A percentile compares a stretch with the other conserved stretches of the same genome.
Conservation (phyloP, 2,797 vertebrate genomes). For the Centropyge bicolor region DNA sequence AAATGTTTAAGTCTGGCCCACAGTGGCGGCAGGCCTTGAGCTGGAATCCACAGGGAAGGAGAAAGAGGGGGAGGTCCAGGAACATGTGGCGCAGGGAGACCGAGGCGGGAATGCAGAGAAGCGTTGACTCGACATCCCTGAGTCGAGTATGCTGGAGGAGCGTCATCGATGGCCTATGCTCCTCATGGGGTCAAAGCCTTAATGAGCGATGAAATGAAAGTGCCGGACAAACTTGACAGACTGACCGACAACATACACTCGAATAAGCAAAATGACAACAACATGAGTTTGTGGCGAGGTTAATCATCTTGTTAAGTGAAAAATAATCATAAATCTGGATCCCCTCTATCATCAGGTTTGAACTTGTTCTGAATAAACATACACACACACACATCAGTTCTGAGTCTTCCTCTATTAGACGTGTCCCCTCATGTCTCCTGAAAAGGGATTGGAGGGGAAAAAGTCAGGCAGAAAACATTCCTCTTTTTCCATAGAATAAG, state of each 20-base stretch:
- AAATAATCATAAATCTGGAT: conserved; percentile 44
- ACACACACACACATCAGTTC: conserved; percentile 28
- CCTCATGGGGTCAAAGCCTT: no score
- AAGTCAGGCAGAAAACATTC: conserved; percentile 71
- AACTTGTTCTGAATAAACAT: conserved; percentile 68
- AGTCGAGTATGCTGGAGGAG: no score
- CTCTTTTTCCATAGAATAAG: conserved; percentile 75
- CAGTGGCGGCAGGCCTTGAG: no score
- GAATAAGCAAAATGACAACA: background rate
- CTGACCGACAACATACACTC: background rate
- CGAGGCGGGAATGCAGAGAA: no score
- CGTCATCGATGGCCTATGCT: no score
- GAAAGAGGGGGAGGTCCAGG: no score
- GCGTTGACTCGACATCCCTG: no score
- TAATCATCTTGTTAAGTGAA: background rate
- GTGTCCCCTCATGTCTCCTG: conserved; percentile 74
- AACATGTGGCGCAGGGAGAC: no score
- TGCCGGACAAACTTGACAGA: background rate
- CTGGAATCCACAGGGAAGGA: no score
- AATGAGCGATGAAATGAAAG: no score
- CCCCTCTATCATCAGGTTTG: conserved; percentile 53
- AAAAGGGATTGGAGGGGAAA: conserved; percentile 69
- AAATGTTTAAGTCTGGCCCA: background rate
- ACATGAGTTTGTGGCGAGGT: background rate
- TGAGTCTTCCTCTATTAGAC: conserved; percentile 60